Evolutionary conservation across 2,888 invertebrate genomes (phyloP), one percentile per base, ranked within the genome.

Genomic region (Bombyx huttoni): DNA sequence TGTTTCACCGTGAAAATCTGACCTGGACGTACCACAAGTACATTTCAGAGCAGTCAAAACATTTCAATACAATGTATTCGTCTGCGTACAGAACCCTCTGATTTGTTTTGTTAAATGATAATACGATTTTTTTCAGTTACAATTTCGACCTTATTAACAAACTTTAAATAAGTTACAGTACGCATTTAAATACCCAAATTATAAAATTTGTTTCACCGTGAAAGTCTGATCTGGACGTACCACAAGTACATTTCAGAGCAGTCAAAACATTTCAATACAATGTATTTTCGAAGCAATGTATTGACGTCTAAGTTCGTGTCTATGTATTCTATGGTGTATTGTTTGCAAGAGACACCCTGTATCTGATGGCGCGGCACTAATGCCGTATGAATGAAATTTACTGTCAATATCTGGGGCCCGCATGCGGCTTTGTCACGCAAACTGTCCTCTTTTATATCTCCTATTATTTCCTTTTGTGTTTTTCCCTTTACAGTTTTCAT

Each of bases 381-480:
- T 86, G 78, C 83, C 75, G 78, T 81, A 87, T 86, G 88, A 89
- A 89, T 87, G 87, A 88, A 87, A 87, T 88, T 87, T 88, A 87
- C 88, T 89, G 89, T 89, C 89, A 89, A 88, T 88, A 88, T 86
- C 86, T 80, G 81, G 79, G 75, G 86, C 87, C 86, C 86, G 86
- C 84, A 86, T 84, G 84, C 78, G 85, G 86, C 85, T 87, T 85
- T 87, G 86, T 86, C 82, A 81, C 83, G 82, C 79, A 80, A 80
- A 82, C 82, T 83, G 80, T 81, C 81, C 83, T 75, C 81, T 83
- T 86, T 85, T 85, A 82, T 84, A 75, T 65, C 77, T 69, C 65
- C 78, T 70, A 82, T 83, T 83, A 78, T 81, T 77, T 65, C 73
- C 68, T 68, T 76, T 78, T 79, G 5, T 76, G 76, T 75, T 70